Conservation (phyloP, 2,113 vertebrate genomes). For the Vombatus ursinus region DNA sequence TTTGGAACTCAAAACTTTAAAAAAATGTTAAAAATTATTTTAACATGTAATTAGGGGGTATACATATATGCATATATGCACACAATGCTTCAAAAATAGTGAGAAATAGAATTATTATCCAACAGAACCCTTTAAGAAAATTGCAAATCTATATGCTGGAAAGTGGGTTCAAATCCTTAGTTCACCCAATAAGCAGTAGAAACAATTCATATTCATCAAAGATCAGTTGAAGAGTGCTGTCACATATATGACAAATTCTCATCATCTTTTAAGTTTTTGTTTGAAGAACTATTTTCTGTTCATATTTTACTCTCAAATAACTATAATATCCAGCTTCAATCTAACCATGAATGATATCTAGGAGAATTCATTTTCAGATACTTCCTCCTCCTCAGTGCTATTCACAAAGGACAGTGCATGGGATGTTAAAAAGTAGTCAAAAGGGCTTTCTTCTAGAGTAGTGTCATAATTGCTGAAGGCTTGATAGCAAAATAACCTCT, state of each 20-base stretch:
- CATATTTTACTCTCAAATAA: slow-evolving; percentile 93
- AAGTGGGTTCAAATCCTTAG: background rate
- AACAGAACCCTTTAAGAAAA: background rate
- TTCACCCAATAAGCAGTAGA: background rate
- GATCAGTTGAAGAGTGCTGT: slow-evolving; percentile 91
- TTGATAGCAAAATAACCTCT: slow-evolving; percentile 40
- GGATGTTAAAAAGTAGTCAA: slow-evolving; percentile 80
- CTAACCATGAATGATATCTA: slow-evolving; percentile 95
- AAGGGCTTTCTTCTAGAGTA: slow-evolving; percentile 77
- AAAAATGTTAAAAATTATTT: too few relatives aligned
- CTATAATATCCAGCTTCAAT: slow-evolving; percentile 96
- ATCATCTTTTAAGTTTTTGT: slow-evolving; percentile 93
- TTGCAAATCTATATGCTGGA: background rate
- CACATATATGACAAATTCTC: slow-evolving; percentile 95
- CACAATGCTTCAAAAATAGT: background rate
- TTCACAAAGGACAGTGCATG: slow-evolving; percentile 76
- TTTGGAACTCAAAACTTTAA: too few relatives aligned
- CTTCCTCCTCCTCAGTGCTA: slow-evolving; percentile 75
- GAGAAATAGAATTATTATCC: background rate
- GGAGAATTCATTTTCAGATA: slow-evolving; percentile 92
- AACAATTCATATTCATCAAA: slow-evolving; percentile 96
- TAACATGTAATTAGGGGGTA: too few relatives aligned
- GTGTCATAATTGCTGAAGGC: slow-evolving; percentile 68
- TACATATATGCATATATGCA: too few relatives aligned
- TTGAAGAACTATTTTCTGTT: slow-evolving; percentile 89